Evolutionary conservation across 2,113 vertebrate species (phyloP), one percentile per base, ranked within the genome.

Genomic region (Clarias gariepinus): DNA sequence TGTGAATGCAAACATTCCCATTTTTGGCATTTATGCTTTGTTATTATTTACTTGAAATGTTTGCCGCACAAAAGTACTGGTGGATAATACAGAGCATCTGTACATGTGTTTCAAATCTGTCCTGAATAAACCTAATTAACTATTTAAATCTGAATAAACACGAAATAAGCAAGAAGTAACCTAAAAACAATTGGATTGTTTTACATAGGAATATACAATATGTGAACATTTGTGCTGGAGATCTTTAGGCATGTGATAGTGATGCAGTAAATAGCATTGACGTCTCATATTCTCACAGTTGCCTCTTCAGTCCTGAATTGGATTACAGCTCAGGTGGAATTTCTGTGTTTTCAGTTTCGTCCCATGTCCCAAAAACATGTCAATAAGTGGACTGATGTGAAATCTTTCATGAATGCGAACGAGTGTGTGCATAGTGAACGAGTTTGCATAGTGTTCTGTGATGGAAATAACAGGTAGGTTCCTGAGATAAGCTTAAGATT

Each of bases 151-250:
- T 58, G 53, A 81, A 19, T 23, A 18, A 47, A 63, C 23, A 36
- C 25, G 18, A 36, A 60, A 81, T 23, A 28, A 11, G 28, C 25
- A 33, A 69, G 1, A 16, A 55, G n/a, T 55, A 13, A 19, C 47
- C 81, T 69, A 69, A 73, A 58, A 83, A 83, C 12, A 71, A 58
- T 81, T 63, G 2, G 63, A 41, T 33, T 16, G 33, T 80, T 80
- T 80, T 10, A 60, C 33, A 60, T 33, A 63, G 30, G 18, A 60
- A 21, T 30, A 81, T 25, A 21, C 19, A 5, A 21, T 15, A 61
- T 36, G 19, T 23, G 60, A 25, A 61, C 4, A 68, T 30, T 68
- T 61, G 21, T 23, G 0, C 60, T 61, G 19, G 21, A 61, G 60
- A 61, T 18, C 21, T 63, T 25, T 28, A 28, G 64, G 11, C 1